A percentile compares a stretch with the other conserved stretches of the same genome.
These are phyloP conservation scores for Nyctalus aviator DNA, from an alignment of 2,797 vertebrate genomes.

Conservation along the genomic window DNA sequence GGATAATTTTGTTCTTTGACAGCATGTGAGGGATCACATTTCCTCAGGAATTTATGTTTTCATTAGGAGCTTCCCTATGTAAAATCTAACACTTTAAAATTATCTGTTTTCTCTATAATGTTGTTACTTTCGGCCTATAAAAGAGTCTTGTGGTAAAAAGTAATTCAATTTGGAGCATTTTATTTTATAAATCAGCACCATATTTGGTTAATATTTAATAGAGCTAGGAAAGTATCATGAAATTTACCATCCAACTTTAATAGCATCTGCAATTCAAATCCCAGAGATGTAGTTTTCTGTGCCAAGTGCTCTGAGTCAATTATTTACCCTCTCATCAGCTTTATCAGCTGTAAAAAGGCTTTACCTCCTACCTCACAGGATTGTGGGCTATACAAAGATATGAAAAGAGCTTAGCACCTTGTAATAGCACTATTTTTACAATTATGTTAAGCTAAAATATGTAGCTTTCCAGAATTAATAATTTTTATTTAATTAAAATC, in stretches of 20 bases:
- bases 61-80: not conserved
- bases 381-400: not conserved
- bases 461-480: not conserved
- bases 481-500: not conserved
- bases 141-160: not conserved
- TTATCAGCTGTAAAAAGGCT: not conserved
- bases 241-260: not conserved
- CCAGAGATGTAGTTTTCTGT: not conserved
- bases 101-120: not conserved
- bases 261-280: not conserved
- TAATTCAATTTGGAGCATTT: not conserved
- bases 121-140: not conserved
- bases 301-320: not conserved
- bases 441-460: not conserved
- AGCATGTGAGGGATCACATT: not conserved
- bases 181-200: not conserved
- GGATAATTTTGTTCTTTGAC: not conserved
- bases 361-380: not conserved
- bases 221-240: not conserved
- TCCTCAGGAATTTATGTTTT: not conserved
- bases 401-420: not conserved
- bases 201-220: slow-evolving; percentile 20
- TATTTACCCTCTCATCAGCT: not conserved
- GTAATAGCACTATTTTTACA: not conserved
- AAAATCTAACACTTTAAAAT: not conserved